phyloP scores from a whole-genome alignment of 2,113 vertebrate genomes.

The Sapayoa aenigma region DNA sequence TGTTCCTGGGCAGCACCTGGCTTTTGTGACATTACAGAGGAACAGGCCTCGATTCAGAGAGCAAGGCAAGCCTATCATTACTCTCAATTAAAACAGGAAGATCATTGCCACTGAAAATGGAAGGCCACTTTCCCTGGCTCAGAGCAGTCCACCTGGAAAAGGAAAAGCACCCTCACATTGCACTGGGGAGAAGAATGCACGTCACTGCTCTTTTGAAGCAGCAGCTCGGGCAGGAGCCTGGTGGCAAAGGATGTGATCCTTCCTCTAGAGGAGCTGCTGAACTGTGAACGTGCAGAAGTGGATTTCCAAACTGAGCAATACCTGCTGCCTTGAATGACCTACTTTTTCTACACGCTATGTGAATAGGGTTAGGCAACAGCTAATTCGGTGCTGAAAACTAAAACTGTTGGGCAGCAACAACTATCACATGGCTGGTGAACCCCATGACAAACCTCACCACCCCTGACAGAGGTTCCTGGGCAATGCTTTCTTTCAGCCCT shows the following conservation, averaged over 20 bases:
- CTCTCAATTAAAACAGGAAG: neutral
- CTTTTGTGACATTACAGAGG: neutral
- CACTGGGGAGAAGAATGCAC: neutral
- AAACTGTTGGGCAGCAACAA: neutral
- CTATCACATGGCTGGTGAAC: neutral
- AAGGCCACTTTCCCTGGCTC: neutral
- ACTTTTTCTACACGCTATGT: neutral
- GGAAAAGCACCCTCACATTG: neutral
- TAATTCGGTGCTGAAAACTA: neutral
- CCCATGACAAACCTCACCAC: neutral
- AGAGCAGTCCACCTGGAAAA: neutral
- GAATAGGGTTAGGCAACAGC: neutral
- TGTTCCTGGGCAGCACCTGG: neutral
- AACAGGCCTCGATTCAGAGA: neutral
- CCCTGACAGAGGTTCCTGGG: neutral
- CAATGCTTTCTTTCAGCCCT: neutral
- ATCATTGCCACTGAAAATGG: neutral
- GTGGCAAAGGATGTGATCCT: neutral
- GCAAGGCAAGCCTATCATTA: neutral
- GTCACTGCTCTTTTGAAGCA: neutral
- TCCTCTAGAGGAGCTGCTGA: slow-evolving; percentile 3
- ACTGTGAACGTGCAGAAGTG: neutral
- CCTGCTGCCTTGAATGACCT: slow-evolving; percentile 32
- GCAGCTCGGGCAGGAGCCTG: neutral
- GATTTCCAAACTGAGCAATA: neutral